Conservation (phyloP, 2,888 invertebrate genomes). For the Campoplex nolae region DNA sequence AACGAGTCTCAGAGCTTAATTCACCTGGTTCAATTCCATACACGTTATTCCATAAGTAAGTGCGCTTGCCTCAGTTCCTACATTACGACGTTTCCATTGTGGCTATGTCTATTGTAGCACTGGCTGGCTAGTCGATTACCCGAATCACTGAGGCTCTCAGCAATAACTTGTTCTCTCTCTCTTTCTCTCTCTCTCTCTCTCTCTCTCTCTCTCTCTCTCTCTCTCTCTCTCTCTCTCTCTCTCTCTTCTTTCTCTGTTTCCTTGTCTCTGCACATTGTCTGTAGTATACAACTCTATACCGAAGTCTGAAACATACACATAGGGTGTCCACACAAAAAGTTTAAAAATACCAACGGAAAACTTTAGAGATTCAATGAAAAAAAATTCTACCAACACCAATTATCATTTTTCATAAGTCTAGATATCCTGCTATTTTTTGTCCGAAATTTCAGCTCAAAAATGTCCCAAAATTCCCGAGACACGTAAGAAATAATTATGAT, state of each 20-base stretch:
- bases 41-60: conserved; percentile 17
- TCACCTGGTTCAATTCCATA: conserved; percentile 16
- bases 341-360: neutral
- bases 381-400: neutral
- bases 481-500: neutral
- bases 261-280: neutral
- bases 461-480: neutral
- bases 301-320: conserved; percentile 2
- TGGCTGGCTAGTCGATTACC: conserved; percentile 53
- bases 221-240: conserved; percentile 18
- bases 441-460: neutral
- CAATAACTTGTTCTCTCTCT: conserved; percentile 49
- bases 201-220: conserved; percentile 16
- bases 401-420: neutral
- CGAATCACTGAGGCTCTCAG: conserved; percentile 53
- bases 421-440: neutral
- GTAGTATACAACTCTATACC: conserved; percentile 18
- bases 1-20: neutral
- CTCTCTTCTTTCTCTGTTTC: conserved; percentile 10
- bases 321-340: neutral
- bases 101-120: conserved; percentile 37
- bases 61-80: conserved; percentile 45
- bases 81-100: conserved; percentile 47
- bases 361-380: neutral
- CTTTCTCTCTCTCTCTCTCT: conserved; percentile 18